phyloP scores from a whole-genome alignment of 1,140 invertebrate genomes.

The Danaus plexippus region DNA sequence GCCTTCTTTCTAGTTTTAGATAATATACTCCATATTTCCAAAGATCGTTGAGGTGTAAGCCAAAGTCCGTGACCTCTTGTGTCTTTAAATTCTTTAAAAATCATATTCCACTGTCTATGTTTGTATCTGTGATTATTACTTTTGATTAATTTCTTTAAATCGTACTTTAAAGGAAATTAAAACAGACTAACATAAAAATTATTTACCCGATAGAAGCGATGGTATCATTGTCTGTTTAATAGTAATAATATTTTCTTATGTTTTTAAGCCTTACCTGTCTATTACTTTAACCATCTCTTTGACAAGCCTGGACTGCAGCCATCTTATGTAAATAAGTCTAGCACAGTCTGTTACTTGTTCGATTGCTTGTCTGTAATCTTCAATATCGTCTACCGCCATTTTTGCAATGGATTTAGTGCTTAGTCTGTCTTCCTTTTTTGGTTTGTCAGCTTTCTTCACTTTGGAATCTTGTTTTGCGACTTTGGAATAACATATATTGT shows the following conservation, averaged over 20 bases:
- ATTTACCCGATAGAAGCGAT: too few species aligned
- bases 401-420: slow-evolving; percentile 30
- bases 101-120: slow-evolving; percentile 58
- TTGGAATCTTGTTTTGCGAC: slow-evolving; percentile 30
- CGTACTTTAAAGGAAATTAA: too few species aligned
- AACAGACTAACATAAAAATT: too few species aligned
- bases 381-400: slow-evolving; percentile 27
- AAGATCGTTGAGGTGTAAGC: slow-evolving; percentile 37
- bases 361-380: slow-evolving; percentile 41
- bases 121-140: slow-evolving; percentile 33
- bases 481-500: slow-evolving; percentile 5
- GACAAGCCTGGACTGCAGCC: slow-evolving; percentile 46
- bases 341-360: slow-evolving; percentile 47
- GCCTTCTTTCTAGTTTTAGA: slow-evolving; percentile 33
- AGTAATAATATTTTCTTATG: too few species aligned
- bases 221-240: too few species aligned
- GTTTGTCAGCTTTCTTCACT: slow-evolving; percentile 32
- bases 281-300: slow-evolving; percentile 40
- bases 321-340: slow-evolving; percentile 41
- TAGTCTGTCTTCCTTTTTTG: slow-evolving; percentile 32
- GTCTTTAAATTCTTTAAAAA: slow-evolving; percentile 42
- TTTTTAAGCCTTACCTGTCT: slow-evolving; percentile 31
- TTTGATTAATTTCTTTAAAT: not conserved
- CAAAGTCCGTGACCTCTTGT: slow-evolving; percentile 36
- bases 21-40: slow-evolving; percentile 57